These are phyloP conservation scores for Unio pictorum DNA, from an alignment of 2,888 invertebrate species.

Conservation along the genomic window DNA sequence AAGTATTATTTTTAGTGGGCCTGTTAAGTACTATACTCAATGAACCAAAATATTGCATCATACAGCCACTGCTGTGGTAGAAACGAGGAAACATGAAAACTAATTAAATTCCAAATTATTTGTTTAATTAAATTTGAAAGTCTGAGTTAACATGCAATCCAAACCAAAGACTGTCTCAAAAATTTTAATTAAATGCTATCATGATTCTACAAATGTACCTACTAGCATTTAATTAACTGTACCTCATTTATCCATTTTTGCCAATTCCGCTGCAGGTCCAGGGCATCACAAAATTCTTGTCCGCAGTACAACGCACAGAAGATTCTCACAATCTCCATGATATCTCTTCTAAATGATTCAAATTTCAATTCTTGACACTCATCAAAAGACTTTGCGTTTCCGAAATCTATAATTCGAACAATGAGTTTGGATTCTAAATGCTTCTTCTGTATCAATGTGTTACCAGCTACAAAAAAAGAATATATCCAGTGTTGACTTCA, in stretches of 20 bases:
- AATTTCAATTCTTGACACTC: conserved; percentile 13
- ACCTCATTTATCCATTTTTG: conserved; percentile 14
- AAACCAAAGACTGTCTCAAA: too few species aligned
- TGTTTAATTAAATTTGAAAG: too few species aligned
- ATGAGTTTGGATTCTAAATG: conserved; percentile 16
- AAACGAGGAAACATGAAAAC: too few species aligned
- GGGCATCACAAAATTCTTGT: conserved; percentile 40
- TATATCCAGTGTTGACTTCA: not conserved
- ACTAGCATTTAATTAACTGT: not conserved
- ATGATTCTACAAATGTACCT: too few species aligned
- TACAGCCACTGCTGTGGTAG: too few species aligned
- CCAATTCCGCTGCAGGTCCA: conserved; percentile 33
- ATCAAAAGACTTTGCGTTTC: conserved; percentile 24
- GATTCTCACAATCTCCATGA: conserved; percentile 39
- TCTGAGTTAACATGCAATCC: too few species aligned
- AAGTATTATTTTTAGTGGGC: too few species aligned
- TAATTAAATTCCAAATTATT: too few species aligned
- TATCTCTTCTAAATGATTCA: conserved; percentile 33
- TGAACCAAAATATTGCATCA: too few species aligned
- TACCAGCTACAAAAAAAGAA: conserved; percentile 42
- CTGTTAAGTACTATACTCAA: too few species aligned
- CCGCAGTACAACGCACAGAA: conserved; percentile 50
- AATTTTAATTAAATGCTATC: too few species aligned
- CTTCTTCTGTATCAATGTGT: conserved; percentile 49
- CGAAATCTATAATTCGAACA: conserved; percentile 55